Conservation (phyloP, 2,113 vertebrate species). For the Paratilapia polleni region DNA sequence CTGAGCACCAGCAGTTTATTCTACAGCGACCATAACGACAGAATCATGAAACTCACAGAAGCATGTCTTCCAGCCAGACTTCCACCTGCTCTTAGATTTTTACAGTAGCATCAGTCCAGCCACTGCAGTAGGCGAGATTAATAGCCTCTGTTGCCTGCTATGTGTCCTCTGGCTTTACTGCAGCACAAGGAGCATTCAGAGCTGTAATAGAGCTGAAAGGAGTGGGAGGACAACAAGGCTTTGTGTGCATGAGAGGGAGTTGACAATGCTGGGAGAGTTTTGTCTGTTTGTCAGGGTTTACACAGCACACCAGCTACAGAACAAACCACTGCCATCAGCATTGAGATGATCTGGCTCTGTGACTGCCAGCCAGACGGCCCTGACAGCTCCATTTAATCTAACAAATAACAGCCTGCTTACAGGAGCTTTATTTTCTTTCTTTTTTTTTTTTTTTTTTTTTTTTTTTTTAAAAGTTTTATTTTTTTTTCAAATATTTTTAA, state of each 20-base stretch:
- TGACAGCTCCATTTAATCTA: conserved; percentile 68
- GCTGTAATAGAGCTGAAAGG: conserved; percentile 7
- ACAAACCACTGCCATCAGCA: conserved; percentile 57
- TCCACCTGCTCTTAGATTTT: conserved; percentile 20
- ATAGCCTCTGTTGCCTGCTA: not conserved
- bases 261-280: conserved; percentile 15
- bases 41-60: conserved; percentile 18
- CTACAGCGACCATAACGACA: not conserved
- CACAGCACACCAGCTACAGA: conserved; percentile 31
- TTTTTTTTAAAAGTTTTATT: no score
- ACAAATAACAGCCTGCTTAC: conserved; percentile 60
- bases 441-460: conserved; percentile 29
- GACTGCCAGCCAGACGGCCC: conserved; percentile 48
- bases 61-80: not conserved
- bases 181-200: not conserved
- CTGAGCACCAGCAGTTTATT: conserved; percentile 16
- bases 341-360: conserved; percentile 25
- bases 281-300: conserved; percentile 36
- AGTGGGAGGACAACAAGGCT: conserved; percentile 4
- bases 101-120: not conserved
- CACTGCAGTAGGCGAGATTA: conserved; percentile 3
- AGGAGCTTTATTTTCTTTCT: conserved; percentile 22
- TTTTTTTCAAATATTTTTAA: no score
- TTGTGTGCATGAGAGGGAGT: conserved; percentile 14
- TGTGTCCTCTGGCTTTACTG: conserved; percentile 21